Conservation (phyloP, 2,888 invertebrate genomes). For the Pollenia griseotomentosa region DNA sequence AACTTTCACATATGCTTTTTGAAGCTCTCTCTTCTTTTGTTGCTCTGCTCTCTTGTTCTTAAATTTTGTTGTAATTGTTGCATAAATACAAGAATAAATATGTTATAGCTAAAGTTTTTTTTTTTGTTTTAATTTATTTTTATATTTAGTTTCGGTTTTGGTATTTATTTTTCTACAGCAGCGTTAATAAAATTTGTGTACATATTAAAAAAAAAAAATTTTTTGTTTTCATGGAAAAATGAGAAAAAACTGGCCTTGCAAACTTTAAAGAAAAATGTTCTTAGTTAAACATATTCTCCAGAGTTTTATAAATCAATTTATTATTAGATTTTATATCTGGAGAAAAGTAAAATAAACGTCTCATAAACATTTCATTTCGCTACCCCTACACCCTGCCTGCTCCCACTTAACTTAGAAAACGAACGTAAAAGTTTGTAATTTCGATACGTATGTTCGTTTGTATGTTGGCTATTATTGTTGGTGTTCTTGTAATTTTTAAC, state of each 20-base stretch:
- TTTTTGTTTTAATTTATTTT: constrained; percentile 29
- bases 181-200: not conserved
- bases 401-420: not conserved
- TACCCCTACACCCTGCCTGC: not conserved
- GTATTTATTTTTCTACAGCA: not conserved
- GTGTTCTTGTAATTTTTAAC: constrained; percentile 40
- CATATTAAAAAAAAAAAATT: not conserved
- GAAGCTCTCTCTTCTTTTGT: not conserved
- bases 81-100: constrained; percentile 36
- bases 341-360: constrained; percentile 49
- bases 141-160: not conserved
- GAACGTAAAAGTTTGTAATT: constrained; percentile 50
- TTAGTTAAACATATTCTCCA: constrained; percentile 47
- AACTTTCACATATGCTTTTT: constrained; percentile 60
- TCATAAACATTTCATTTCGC: constrained; percentile 58
- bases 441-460: constrained; percentile 49
- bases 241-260: constrained; percentile 15
- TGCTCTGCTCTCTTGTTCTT: not conserved
- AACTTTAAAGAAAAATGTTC: constrained; percentile 19
- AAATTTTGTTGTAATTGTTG: constrained; percentile 23
- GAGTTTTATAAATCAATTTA: constrained; percentile 69
- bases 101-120: constrained; percentile 1
- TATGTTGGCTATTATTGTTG: constrained; percentile 51
- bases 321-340: constrained; percentile 51
- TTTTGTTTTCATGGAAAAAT: not conserved